Evolutionary conservation across 2,888 invertebrate genomes (phyloP).

Genomic region (Ormyrus thymus): DNA sequence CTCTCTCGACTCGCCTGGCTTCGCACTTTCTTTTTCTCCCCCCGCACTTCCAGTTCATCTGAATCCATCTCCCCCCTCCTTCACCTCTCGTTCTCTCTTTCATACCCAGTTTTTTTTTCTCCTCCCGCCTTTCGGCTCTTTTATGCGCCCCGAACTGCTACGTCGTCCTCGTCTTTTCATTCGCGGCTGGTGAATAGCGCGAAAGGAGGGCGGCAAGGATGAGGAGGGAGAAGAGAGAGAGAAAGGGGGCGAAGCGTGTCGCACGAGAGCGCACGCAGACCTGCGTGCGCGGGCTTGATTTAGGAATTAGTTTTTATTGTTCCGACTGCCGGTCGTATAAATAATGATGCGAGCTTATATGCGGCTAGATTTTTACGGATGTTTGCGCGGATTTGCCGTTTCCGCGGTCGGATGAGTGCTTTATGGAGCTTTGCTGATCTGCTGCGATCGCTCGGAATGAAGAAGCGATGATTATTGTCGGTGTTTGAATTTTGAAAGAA

Average conservation of each 20-base stretch:
- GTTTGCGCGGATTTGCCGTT: neutral
- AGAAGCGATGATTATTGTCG: too few species aligned
- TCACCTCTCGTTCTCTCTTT: slow-evolving; percentile 4
- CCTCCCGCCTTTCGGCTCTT: slow-evolving; percentile 41
- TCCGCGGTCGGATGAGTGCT: too few species aligned
- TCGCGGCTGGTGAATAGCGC: slow-evolving; percentile 52
- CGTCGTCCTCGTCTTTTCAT: slow-evolving; percentile 45
- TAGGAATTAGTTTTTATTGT: slow-evolving; percentile 42
- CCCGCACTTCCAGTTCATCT: neutral
- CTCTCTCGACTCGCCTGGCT: slow-evolving; percentile 32
- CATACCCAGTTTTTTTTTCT: slow-evolving; percentile 27
- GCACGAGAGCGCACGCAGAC: too few species aligned
- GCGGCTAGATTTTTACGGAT: neutral
- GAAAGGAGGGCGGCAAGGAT: slow-evolving; percentile 47
- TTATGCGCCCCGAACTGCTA: slow-evolving; percentile 35
- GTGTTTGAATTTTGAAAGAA: too few species aligned
- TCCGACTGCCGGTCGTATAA: slow-evolving; percentile 1
- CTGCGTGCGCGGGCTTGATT: slow-evolving; percentile 30
- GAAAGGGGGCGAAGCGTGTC: neutral
- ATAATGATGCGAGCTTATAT: slow-evolving; percentile 19
- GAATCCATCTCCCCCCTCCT: slow-evolving; percentile 40
- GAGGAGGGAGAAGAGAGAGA: neutral
- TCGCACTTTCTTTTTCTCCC: slow-evolving; percentile 37
- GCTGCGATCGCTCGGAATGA: too few species aligned
- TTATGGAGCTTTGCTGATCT: too few species aligned